Evolutionary conservation across 2,797 vertebrate species (phyloP).

Genomic region (Anisognathus igniventris): DNA sequence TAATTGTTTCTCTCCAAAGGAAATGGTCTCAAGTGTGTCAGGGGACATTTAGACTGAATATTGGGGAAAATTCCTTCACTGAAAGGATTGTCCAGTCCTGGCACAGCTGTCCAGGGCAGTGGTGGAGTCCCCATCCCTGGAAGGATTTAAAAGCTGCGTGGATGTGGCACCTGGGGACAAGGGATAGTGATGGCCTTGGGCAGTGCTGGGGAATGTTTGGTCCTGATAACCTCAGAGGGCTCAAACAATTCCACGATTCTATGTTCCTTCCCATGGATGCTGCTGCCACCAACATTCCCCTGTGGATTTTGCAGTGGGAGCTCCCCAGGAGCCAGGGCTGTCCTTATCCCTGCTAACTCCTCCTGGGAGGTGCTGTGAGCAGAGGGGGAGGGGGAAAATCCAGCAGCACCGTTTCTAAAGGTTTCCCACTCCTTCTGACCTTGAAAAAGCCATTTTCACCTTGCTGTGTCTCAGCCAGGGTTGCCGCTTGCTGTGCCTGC

Average conservation of each 20-base stretch:
- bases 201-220: background rate
- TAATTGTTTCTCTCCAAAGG: background rate
- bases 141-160: background rate
- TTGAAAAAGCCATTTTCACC: constrained; percentile 20
- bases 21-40: background rate
- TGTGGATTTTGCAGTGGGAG: background rate
- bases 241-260: background rate
- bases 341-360: background rate
- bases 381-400: background rate
- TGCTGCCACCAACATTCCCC: background rate
- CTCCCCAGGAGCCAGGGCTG: background rate
- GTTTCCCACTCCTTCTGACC: background rate
- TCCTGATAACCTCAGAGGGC: background rate
- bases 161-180: background rate
- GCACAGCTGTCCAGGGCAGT: background rate
- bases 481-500: accelerated
- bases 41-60: background rate
- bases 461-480: background rate
- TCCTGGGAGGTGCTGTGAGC: background rate
- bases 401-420: background rate
- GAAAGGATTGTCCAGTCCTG: background rate
- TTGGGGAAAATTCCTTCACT: background rate
- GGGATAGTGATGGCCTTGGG: background rate
- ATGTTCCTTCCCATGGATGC: background rate
- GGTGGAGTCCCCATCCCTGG: background rate